Evolutionary conservation across 2,888 invertebrate genomes (phyloP), one percentile per base, ranked within the genome.

Genomic region (Melinopterus prodromus): DNA sequence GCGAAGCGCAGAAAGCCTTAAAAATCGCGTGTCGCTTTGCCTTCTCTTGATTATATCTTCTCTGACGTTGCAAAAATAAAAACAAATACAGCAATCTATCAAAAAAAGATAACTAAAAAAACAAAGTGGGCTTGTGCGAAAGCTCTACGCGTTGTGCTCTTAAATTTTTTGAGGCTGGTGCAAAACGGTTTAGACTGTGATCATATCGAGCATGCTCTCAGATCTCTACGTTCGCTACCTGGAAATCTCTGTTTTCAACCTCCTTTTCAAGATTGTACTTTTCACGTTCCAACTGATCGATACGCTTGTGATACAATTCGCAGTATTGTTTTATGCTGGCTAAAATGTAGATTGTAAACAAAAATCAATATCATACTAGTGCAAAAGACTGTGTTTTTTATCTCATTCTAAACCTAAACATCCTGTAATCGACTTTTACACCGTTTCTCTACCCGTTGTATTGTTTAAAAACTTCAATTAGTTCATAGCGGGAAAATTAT

Each of bases 231-330:
- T 76, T 71, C 79, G 77, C 81, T 93, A 98, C 98, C 97, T 99
- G 98, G 90, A 95, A 93, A 90, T 97, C 97, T 94, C 96, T 98
- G 92, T 95, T 95, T 91, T 96, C 94, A 91, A 98, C 98, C 92
- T 97, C 97, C 92, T 95, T 94, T 93, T 99, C 99, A 92, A 98
- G 94, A 93, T 99, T 99, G 93, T 97, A 99, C 93, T 99, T 99
- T 92, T 95, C 93, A 90, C 95, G 94, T 91, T 98, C 97, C 90
- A 97, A 93, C 88, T 92, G 91, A 90, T 89, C 91, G 91, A 97
- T 95, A 92, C 95, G 94, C 89, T 94, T 93, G 92, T 97, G 94
- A 92, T 97, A 96, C 89, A 93, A 93, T 91, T 89, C 86, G 86
- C 88, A 88, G 84, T 88, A 86, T 86, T 87, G 85, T 86, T 88